Conservation (phyloP, 2,797 vertebrate species). For the Todus mexicanus region DNA sequence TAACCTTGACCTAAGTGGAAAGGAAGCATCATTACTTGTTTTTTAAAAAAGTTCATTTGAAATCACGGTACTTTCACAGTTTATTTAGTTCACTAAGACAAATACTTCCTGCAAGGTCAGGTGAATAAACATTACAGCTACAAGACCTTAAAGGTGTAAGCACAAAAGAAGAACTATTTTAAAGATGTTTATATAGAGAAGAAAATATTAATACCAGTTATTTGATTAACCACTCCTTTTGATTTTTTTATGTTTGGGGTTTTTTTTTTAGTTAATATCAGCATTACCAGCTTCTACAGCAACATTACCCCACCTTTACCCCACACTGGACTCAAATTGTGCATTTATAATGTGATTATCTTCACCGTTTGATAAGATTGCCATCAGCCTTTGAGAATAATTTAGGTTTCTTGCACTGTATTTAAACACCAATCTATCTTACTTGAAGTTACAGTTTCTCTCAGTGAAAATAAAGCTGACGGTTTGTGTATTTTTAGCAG, state of each 20-base stretch:
- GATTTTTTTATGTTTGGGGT: background rate
- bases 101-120: slow-evolving; percentile 33
- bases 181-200: background rate
- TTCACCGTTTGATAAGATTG: background rate
- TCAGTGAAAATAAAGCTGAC: background rate
- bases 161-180: background rate
- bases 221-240: background rate
- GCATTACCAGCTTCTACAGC: background rate
- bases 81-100: background rate
- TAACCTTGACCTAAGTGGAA: slow-evolving; percentile 37
- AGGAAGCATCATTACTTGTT: background rate
- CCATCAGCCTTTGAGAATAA: background rate
- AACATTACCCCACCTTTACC: background rate
- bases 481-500: slow-evolving; percentile 30
- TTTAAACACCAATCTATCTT: background rate
- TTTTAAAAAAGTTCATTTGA: background rate
- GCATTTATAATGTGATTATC: background rate
- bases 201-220: background rate
- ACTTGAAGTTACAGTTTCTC: background rate
- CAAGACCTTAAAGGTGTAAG: slow-evolving; percentile 2
- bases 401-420: background rate
- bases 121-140: background rate
- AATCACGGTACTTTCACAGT: background rate
- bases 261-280: background rate
- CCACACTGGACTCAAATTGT: background rate